These are phyloP conservation scores for Sturnira hondurensis DNA, from an alignment of 2,113 vertebrate species.

Conservation along the genomic window DNA sequence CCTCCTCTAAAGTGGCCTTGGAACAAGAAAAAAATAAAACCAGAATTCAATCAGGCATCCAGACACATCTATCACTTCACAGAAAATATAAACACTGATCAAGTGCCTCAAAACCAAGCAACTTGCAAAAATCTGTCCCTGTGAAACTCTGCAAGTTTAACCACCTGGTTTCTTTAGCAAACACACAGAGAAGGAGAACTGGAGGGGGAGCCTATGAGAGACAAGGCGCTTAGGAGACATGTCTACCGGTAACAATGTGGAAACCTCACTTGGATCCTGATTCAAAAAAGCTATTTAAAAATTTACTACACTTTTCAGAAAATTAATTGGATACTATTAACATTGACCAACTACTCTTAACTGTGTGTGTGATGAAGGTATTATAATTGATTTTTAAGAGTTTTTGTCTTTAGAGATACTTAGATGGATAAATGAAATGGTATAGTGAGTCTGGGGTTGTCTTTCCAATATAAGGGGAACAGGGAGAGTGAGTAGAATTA, in stretches of 20 bases:
- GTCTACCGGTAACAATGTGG: neutral
- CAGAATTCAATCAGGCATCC: neutral
- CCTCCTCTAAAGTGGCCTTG: neutral
- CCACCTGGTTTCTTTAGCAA: neutral
- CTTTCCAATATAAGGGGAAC: neutral
- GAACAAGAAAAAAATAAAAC: neutral
- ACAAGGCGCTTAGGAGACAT: neutral
- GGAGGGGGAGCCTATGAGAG: neutral
- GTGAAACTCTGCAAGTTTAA: neutral
- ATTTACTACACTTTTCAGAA: neutral
- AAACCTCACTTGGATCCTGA: neutral
- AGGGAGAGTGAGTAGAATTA: neutral
- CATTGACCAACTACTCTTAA: neutral
- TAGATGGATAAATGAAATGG: neutral
- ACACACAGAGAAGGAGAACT: neutral
- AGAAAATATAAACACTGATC: neutral
- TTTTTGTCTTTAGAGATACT: neutral
- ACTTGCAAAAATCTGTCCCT: neutral
- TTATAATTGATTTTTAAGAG: neutral
- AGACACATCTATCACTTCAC: neutral
- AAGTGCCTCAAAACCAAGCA: neutral
- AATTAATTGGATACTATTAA: neutral
- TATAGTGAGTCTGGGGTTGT: neutral
- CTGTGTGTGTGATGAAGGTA: neutral
- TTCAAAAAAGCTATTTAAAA: neutral